These are phyloP conservation scores for Melanotaenia nigrans DNA, from an alignment of 2,797 vertebrate genomes.

Conservation along the genomic window DNA sequence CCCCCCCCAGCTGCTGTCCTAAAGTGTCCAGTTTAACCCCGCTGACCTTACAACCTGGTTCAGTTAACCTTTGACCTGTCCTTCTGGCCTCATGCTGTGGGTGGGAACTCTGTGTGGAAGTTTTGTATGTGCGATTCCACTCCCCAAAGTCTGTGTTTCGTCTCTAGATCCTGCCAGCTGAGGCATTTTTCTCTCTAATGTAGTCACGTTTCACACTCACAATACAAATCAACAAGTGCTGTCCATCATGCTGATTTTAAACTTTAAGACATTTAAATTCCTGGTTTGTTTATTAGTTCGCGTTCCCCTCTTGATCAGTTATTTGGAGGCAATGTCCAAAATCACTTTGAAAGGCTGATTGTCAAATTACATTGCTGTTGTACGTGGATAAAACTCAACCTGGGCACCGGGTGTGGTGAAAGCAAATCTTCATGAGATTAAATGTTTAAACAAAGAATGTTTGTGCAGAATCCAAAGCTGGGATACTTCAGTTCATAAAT, in stretches of 20 bases:
- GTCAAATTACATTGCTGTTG: background rate
- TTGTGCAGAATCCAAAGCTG: background rate
- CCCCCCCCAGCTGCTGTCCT: slow-evolving; percentile 54
- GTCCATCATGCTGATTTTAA: slow-evolving; percentile 7
- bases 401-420: background rate
- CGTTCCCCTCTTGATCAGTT: slow-evolving; percentile 1
- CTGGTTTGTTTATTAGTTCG: background rate
- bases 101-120: slow-evolving; percentile 28
- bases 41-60: slow-evolving; percentile 64
- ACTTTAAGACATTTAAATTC: background rate
- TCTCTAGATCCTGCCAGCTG: background rate
- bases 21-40: slow-evolving; percentile 77
- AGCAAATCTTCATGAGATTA: background rate
- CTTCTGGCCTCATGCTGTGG: slow-evolving; percentile 53
- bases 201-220: slow-evolving; percentile 38
- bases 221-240: slow-evolving; percentile 26
- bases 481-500: background rate
- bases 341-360: background rate
- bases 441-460: background rate
- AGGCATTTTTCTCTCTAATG: slow-evolving; percentile 9
- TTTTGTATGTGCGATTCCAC: slow-evolving; percentile 18
- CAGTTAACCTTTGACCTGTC: slow-evolving; percentile 73
- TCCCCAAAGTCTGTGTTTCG: slow-evolving; percentile 18
- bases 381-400: background rate
- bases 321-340: background rate